Evolutionary conservation across 2,797 vertebrate genomes (phyloP).

Genomic region (Bovichtus variegatus): DNA sequence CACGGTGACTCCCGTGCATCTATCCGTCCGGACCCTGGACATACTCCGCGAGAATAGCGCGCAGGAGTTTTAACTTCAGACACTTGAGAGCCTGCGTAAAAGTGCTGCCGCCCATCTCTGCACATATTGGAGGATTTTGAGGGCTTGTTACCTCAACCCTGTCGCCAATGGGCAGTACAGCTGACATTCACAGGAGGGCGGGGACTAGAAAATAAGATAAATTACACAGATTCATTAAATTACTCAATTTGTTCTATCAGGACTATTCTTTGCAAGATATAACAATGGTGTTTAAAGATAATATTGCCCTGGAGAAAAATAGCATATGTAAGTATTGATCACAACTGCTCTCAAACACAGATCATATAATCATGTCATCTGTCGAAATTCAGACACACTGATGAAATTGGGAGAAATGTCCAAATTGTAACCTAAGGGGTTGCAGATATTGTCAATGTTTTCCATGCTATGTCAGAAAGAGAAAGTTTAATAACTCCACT

Average conservation of each 20-base stretch:
- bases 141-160: slow-evolving; percentile 47
- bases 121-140: slow-evolving; percentile 69
- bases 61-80: slow-evolving; percentile 85
- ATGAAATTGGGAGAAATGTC: slow-evolving; percentile 23
- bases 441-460: not conserved
- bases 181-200: slow-evolving; percentile 63
- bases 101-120: slow-evolving; percentile 74
- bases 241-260: not conserved
- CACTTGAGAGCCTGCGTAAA: slow-evolving; percentile 70
- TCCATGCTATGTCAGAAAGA: not conserved
- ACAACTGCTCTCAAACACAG: not conserved
- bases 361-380: not conserved
- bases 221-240: slow-evolving; percentile 13
- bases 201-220: slow-evolving; percentile 19
- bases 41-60: slow-evolving; percentile 70
- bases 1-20: slow-evolving; percentile 28
- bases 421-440: not conserved
- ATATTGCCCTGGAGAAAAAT: not conserved
- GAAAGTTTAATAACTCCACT: not conserved
- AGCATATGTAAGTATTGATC: not conserved
- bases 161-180: slow-evolving; percentile 42
- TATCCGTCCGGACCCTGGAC: slow-evolving; percentile 53
- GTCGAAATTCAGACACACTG: slow-evolving; percentile 12
- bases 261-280: not conserved
- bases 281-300: not conserved